Conservation (phyloP, 2,888 invertebrate species). For the Tenthredo notha region DNA sequence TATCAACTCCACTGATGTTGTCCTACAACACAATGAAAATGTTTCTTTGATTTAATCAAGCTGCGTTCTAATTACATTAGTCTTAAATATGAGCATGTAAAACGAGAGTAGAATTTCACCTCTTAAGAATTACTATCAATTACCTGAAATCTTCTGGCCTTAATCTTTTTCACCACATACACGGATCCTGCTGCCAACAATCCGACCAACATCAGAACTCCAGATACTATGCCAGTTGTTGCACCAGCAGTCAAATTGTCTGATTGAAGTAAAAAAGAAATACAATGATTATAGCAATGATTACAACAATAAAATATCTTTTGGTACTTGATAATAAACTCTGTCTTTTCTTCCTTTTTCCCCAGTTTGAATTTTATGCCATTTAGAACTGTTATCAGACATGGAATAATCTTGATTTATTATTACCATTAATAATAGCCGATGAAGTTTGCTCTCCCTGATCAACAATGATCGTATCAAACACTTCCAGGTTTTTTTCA, state of each 20-base stretch:
- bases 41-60: neutral
- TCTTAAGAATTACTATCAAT: neutral
- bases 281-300: neutral
- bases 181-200: constrained; percentile 19
- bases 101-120: neutral
- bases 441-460: neutral
- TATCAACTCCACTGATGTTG: neutral
- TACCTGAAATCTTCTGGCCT: neutral
- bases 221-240: constrained; percentile 51
- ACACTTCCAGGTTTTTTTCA: constrained; percentile 44
- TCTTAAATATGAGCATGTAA: neutral
- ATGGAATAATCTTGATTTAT: neutral
- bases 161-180: constrained; percentile 12
- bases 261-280: constrained; percentile 11
- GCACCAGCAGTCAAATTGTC: constrained; percentile 53
- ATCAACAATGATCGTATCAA: constrained; percentile 51
- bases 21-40: neutral
- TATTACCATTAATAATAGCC: neutral
- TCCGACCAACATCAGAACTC: constrained; percentile 22
- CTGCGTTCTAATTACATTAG: neutral
- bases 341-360: neutral
- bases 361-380: neutral
- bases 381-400: neutral
- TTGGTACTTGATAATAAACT: neutral
- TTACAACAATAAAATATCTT: neutral